These are phyloP conservation scores for Nannoperca australis DNA, from an alignment of 2,797 vertebrate genomes.

Conservation along the genomic window DNA sequence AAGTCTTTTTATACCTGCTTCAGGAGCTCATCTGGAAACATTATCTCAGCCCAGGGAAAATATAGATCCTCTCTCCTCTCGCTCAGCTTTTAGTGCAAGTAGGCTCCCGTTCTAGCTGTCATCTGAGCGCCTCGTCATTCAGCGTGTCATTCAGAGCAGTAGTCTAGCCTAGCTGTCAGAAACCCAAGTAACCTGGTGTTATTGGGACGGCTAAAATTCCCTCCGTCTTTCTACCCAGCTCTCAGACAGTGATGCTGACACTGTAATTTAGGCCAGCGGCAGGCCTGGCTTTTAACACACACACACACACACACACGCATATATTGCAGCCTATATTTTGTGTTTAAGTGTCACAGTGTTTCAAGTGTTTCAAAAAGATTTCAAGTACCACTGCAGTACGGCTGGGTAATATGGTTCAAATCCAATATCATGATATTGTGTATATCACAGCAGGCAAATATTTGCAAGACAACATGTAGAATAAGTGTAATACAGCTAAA, in stretches of 20 bases:
- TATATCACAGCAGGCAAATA: background rate
- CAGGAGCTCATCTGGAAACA: constrained; percentile 54
- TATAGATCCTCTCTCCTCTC: constrained; percentile 22
- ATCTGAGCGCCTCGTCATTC: constrained; percentile 54
- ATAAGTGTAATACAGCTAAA: background rate
- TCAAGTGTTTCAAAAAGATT: background rate
- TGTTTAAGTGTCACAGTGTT: background rate
- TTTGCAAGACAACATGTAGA: background rate
- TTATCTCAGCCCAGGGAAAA: constrained; percentile 20
- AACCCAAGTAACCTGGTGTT: constrained; percentile 50
- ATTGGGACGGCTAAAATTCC: constrained; percentile 47
- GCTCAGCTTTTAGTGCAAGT: constrained; percentile 38
- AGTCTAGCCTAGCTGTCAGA: constrained; percentile 31
- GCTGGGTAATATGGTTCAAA: background rate
- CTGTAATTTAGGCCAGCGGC: constrained; percentile 8
- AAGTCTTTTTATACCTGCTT: constrained; percentile 48
- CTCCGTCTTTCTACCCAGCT: constrained; percentile 15
- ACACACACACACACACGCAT: background rate
- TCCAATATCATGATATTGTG: background rate
- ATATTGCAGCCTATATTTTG: background rate
- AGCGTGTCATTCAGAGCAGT: constrained; percentile 28
- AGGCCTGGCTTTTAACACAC: constrained; percentile 6
- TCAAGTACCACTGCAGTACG: background rate
- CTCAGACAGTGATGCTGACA: constrained; percentile 26
- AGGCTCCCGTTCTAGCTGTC: constrained; percentile 27